A percentile compares a stretch with the other conserved stretches of the same genome.
Evolutionary conservation across 2,797 vertebrate genomes (phyloP).

Genomic region (Tolypeutes matacus): DNA sequence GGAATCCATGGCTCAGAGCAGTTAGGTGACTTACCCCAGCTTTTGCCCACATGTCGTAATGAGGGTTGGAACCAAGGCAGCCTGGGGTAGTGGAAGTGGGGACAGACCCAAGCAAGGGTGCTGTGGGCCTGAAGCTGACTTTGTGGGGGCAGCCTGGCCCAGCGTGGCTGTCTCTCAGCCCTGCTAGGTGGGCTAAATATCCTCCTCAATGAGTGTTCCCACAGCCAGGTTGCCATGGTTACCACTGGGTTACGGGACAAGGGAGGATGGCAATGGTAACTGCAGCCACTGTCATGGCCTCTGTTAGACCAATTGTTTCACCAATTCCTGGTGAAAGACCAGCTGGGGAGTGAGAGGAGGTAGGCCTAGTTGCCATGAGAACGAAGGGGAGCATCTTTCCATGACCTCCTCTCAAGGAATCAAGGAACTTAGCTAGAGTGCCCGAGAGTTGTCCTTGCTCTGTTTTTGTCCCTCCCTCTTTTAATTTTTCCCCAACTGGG

Average conservation of each 20-base stretch:
- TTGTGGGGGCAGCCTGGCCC: not conserved
- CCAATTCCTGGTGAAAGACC: not conserved
- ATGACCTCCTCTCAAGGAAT: not conserved
- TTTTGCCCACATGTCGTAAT: not conserved
- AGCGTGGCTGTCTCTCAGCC: not conserved
- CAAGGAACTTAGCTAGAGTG: not conserved
- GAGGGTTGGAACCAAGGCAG: not conserved
- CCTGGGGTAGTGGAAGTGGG: not conserved
- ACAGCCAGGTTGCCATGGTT: conserved; percentile 61
- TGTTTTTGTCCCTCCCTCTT: not conserved
- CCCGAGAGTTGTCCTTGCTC: not conserved
- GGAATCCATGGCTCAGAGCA: not conserved
- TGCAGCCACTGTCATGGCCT: not conserved
- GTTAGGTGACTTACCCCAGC: not conserved
- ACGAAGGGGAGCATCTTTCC: not conserved
- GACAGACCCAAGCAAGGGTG: not conserved
- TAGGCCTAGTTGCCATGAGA: conserved; percentile 34
- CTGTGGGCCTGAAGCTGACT: fast-evolving
- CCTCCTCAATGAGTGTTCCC: not conserved
- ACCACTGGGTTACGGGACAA: conserved; percentile 36
- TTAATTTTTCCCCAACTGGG: fast-evolving
- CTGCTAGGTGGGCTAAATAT: conserved; percentile 15
- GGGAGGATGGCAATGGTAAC: not conserved
- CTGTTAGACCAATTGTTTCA: not conserved
- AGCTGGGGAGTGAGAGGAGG: not conserved